These are phyloP conservation scores for Dexiosoma caninum DNA, from an alignment of 2,888 invertebrate species.

Conservation along the genomic window DNA sequence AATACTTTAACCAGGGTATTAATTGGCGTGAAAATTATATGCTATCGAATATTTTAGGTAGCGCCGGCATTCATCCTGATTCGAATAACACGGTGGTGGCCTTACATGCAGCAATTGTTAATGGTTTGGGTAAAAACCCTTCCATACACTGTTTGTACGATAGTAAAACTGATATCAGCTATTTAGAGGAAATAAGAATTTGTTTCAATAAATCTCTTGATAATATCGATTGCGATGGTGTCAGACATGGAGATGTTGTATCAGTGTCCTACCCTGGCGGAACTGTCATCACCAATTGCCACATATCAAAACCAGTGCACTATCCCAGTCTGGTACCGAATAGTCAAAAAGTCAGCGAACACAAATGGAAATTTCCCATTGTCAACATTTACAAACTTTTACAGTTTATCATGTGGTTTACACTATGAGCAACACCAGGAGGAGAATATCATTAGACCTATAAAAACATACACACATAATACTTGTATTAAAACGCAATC, in stretches of 20 bases:
- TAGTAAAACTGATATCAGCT: constrained; percentile 80
- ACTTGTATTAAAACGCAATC: neutral
- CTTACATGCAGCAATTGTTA: constrained; percentile 80
- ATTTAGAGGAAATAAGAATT: constrained; percentile 84
- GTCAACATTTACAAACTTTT: constrained; percentile 80
- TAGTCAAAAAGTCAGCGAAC: constrained; percentile 60
- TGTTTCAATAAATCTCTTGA: constrained; percentile 85
- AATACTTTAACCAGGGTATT: constrained; percentile 84
- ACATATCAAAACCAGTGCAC: constrained; percentile 79
- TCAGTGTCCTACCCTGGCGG: constrained; percentile 72
- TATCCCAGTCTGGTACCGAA: constrained; percentile 80
- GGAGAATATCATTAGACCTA: neutral
- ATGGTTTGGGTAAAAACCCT: constrained; percentile 80
- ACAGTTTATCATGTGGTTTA: constrained; percentile 82
- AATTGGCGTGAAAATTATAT: constrained; percentile 81
- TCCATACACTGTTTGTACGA: constrained; percentile 83
- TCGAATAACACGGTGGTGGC: constrained; percentile 78
- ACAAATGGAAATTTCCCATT: constrained; percentile 77
- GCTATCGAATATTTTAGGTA: constrained; percentile 81
- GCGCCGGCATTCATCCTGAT: constrained; percentile 81
- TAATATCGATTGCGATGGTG: constrained; percentile 83
- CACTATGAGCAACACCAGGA: constrained; percentile 78
- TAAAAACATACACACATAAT: neutral
- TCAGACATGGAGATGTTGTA: constrained; percentile 72
- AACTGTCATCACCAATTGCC: constrained; percentile 82